phyloP scores from a whole-genome alignment of 2,113 vertebrate genomes.

The Oostethus manadensis region DNA sequence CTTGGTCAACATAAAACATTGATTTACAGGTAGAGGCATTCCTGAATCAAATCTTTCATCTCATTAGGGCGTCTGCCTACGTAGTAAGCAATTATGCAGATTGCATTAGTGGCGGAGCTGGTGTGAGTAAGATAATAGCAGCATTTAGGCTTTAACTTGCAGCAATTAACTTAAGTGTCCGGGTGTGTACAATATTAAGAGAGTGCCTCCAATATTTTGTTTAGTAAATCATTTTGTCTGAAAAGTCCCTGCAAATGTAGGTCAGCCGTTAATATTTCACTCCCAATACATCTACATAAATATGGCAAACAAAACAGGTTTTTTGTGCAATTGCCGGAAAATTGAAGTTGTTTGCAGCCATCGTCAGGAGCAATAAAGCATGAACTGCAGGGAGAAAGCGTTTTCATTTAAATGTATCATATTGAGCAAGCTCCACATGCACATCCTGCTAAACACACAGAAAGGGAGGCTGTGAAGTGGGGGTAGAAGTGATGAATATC shows the following conservation, averaged over 20 bases:
- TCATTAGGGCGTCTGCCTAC: conserved; percentile 12
- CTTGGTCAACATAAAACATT: conserved; percentile 31
- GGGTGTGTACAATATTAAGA: not conserved
- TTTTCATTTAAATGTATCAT: conserved; percentile 28
- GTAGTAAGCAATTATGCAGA: conserved; percentile 22
- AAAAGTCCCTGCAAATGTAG: not conserved
- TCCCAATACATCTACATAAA: not conserved
- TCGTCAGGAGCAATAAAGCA: conserved; percentile 39
- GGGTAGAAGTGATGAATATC: conserved; percentile 63
- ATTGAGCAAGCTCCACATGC: conserved; percentile 34
- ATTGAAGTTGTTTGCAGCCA: conserved; percentile 21
- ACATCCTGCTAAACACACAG: conserved; percentile 56
- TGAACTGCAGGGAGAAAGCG: not conserved
- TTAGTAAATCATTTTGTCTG: not conserved
- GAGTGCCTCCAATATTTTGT: not conserved
- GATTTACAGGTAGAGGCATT: conserved; percentile 26
- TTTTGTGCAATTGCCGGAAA: not conserved
- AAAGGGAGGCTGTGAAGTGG: conserved; percentile 28
- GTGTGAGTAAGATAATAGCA: conserved; percentile 21
- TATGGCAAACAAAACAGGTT: too few species aligned
- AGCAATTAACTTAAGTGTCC: conserved; percentile 1
- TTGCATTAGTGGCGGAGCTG: conserved; percentile 20
- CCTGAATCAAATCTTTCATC: conserved; percentile 20
- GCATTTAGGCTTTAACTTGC: conserved; percentile 7
- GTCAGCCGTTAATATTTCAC: too few species aligned